A percentile compares a stretch with the other conserved stretches of the same genome.
phyloP scores from a whole-genome alignment of 2,888 invertebrate species.

The Tipula unca region DNA sequence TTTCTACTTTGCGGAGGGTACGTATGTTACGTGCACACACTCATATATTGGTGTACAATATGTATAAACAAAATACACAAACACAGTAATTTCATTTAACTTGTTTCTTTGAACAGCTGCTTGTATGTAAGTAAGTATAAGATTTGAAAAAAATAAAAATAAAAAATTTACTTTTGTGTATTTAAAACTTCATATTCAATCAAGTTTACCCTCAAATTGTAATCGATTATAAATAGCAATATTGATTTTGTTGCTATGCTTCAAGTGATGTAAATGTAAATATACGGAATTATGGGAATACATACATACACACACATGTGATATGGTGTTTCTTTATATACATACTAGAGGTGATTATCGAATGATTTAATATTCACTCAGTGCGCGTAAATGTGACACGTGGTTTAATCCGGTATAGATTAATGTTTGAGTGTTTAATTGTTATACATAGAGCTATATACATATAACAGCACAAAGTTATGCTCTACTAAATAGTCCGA shows the following conservation, averaged over 20 bases:
- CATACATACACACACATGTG: neutral
- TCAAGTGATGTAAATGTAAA: neutral
- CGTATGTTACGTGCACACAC: neutral
- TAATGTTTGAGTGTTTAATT: neutral
- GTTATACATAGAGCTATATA: neutral
- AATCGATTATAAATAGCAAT: neutral
- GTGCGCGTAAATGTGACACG: neutral
- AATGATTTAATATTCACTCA: neutral
- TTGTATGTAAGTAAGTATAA: conserved; percentile 8
- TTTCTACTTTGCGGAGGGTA: neutral
- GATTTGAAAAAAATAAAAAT: neutral
- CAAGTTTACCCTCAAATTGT: neutral
- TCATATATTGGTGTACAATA: neutral
- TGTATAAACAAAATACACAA: neutral
- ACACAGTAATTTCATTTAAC: neutral
- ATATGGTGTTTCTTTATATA: neutral
- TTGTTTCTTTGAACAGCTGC: conserved; percentile 8
- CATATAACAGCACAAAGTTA: neutral
- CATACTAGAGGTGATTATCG: neutral
- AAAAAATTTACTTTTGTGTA: neutral
- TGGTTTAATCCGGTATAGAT: neutral
- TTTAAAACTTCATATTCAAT: neutral
- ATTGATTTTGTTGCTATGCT: neutral
- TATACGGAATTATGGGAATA: neutral
- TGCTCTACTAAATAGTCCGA: neutral